These are phyloP conservation scores for Sipha maydis DNA, from an alignment of 2,888 invertebrate species.

Conservation along the genomic window DNA sequence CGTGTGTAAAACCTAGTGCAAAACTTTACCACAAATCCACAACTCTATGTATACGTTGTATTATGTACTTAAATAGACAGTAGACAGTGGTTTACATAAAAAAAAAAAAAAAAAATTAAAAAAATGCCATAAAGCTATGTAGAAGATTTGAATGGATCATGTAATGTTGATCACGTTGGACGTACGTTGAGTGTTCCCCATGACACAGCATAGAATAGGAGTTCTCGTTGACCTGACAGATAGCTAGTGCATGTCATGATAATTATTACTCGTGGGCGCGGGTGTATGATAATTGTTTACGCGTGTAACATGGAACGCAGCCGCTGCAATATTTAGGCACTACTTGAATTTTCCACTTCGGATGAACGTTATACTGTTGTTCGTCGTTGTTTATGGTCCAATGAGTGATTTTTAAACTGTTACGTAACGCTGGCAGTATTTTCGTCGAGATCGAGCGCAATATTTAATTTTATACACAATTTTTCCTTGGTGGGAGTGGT, in stretches of 20 bases:
- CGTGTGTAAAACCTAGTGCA: neutral
- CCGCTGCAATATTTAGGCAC: neutral
- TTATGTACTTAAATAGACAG: too few species aligned
- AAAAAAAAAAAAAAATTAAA: too few species aligned
- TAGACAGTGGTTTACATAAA: too few species aligned
- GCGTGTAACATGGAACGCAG: neutral
- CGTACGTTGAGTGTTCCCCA: too few species aligned
- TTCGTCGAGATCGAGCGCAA: slow-evolving; percentile 1
- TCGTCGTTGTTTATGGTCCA: neutral
- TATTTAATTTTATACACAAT: neutral
- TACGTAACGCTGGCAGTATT: slow-evolving; percentile 17
- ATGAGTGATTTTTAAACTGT: slow-evolving; percentile 42
- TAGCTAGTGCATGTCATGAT: neutral
- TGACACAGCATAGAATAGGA: neutral
- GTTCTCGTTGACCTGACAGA: neutral
- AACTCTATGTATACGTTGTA: too few species aligned
- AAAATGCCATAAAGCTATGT: too few species aligned
- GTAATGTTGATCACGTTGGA: too few species aligned
- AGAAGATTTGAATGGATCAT: too few species aligned
- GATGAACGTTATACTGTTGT: neutral
- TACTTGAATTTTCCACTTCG: neutral
- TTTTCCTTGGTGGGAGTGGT: neutral
- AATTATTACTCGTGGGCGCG: neutral
- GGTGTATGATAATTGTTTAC: neutral
- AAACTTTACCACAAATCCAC: too few species aligned